A percentile compares a stretch with the other conserved stretches of the same genome.
Evolutionary conservation across 2,113 vertebrate species (phyloP).

Genomic region (Cyanoramphus novaezelandiae): DNA sequence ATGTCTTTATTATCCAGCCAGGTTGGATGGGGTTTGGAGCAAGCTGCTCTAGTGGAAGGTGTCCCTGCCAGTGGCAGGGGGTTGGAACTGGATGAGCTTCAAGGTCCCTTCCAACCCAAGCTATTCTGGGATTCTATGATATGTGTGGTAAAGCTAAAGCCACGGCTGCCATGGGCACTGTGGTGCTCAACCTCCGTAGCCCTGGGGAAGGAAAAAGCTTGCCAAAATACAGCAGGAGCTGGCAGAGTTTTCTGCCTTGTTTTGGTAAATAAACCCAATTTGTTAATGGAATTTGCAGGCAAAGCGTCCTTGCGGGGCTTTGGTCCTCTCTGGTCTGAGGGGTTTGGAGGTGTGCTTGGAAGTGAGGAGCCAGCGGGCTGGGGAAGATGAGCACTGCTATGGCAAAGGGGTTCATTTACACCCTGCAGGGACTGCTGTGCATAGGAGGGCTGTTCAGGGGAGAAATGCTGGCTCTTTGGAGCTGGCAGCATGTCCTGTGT

Average conservation of each 20-base stretch:
- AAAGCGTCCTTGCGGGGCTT: neutral
- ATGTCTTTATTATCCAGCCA: neutral
- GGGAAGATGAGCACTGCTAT: too few relatives aligned
- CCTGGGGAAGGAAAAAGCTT: neutral
- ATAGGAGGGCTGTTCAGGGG: neutral
- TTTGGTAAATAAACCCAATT: neutral
- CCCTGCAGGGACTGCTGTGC: neutral
- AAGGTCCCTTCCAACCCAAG: neutral
- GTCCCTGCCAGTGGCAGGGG: neutral
- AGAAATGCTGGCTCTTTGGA: neutral
- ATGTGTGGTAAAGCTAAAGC: neutral
- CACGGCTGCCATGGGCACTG: neutral
- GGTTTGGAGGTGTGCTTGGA: neutral
- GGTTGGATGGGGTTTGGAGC: neutral
- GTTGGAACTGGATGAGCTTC: accelerated
- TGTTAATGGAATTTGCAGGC: neutral
- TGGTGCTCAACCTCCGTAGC: neutral
- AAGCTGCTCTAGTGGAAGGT: neutral
- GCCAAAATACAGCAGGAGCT: neutral
- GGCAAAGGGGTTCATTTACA: neutral
- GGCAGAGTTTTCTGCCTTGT: neutral
- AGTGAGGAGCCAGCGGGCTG: accelerated
- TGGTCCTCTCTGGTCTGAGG: neutral
- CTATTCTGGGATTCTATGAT: neutral
- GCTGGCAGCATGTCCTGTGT: neutral